These are phyloP conservation scores for Bryconaethiops microstoma DNA, from an alignment of 2,797 vertebrate species.

Conservation along the genomic window DNA sequence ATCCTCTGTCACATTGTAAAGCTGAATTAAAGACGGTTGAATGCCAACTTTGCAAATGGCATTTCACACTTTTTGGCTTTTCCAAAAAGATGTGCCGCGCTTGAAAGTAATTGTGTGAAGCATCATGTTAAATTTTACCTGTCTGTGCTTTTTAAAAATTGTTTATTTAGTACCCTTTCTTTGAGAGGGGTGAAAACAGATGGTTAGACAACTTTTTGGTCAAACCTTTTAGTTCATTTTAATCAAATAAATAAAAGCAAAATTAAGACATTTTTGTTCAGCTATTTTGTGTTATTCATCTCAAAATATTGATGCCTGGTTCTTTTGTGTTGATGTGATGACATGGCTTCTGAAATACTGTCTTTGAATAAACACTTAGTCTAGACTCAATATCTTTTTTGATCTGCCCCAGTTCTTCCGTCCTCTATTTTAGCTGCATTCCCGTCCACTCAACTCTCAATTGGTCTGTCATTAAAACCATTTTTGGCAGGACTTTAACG, in stretches of 20 bases:
- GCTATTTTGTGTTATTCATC: background rate
- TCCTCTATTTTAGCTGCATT: constrained; percentile 47
- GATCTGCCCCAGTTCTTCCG: constrained; percentile 22
- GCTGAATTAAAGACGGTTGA: background rate
- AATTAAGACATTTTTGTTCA: background rate
- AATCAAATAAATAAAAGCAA: background rate
- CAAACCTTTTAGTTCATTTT: no score
- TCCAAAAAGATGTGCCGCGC: no score
- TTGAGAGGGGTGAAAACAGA: no score
- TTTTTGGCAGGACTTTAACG: constrained; percentile 50
- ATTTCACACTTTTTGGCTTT: background rate
- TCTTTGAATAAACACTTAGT: constrained; percentile 29
- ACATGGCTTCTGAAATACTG: background rate
- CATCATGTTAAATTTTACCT: no score
- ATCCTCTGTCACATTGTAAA: no score
- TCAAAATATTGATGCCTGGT: background rate
- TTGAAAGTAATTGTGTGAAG: no score
- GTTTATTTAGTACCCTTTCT: no score
- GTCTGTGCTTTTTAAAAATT: no score
- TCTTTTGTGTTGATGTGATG: constrained; percentile 11
- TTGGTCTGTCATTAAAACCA: constrained; percentile 47
- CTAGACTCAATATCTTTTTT: constrained; percentile 18
- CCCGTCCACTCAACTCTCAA: constrained; percentile 50
- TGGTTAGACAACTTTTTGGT: no score
- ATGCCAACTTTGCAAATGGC: background rate